Conservation (phyloP, 2,888 invertebrate species). For the Phaedon cochleariae region DNA sequence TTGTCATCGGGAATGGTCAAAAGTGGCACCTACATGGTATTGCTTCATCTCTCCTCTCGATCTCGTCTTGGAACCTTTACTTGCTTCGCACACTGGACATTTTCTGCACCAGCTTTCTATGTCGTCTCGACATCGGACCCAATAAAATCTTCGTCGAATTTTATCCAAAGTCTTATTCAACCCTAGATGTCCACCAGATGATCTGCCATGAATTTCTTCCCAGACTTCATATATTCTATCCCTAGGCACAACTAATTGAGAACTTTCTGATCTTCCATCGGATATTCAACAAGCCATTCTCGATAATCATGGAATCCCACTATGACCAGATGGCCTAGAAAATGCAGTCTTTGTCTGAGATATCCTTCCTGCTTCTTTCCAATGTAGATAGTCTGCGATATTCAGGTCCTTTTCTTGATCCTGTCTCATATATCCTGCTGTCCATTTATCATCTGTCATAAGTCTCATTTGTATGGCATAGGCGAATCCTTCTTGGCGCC, state of each 20-base stretch:
- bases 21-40: constrained; percentile 42
- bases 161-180: constrained; percentile 20
- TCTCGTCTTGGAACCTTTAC: constrained; percentile 8
- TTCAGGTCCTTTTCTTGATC: no score
- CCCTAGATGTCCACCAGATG: constrained; percentile 1
- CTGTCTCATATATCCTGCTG: no score
- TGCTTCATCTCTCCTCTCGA: constrained; percentile 16
- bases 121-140: constrained; percentile 12
- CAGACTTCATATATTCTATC: background rate
- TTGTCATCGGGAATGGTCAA: constrained; percentile 27
- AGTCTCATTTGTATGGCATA: background rate
- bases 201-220: constrained; percentile 1
- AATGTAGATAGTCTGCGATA: no score
- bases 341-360: no score
- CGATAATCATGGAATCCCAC: background rate
- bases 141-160: constrained; percentile 17
- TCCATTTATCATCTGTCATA: no score
- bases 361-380: no score
- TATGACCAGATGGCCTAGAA: background rate
- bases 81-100: constrained; percentile 7
- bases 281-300: background rate
- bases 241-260: background rate
- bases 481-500: no score
- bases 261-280: background rate
- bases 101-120: constrained; percentile 4